Evolutionary conservation across 2,113 vertebrate genomes (phyloP), one percentile per base, ranked within the genome.

Genomic region (Smithornis capensis): DNA sequence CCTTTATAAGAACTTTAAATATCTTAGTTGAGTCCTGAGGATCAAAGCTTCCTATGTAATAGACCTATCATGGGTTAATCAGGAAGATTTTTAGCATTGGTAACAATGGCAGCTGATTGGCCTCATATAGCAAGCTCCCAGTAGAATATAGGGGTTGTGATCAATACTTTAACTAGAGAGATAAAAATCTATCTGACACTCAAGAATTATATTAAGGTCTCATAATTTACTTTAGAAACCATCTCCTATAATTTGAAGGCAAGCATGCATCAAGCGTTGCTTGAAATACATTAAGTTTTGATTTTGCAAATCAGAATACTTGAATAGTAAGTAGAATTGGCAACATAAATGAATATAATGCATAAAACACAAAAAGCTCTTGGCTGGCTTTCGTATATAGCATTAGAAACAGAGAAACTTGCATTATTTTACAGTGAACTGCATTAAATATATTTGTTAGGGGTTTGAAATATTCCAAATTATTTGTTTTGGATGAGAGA

Each of bases 311-410:
- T 89, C 57, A 35, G 69, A 82, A 57, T 78, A 75, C 86, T 65
- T 40, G 57, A 95, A 92, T 64, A 95, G 83, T 38, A 90, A 93
- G 70, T 59, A 67, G 84, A 91, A 97, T 91, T 96, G 95, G 91
- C 94, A 95, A 90, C 92, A 94, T 91, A 95, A 96, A 93, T 93
- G 90, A 93, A 94, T 90, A 78, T 71, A 96, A 90, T 78, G 68
- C 92, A 95, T 83, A 90, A 94, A 92, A 49, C 52, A 90, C 79
- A 89, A 75, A 96, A 92, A 87, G 69, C 62, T 94, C 45, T 92
- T 95, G 92, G 76, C 80, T 94, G 80, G n/a, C 59, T 94, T 92
- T 92, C 89, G 73, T 89, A 89, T 78, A 75, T 29, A 84, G 89
- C 88, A 79, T 84, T 71, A 89, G 88, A 89, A 92, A 96, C 76